Base-by-base conservation (phyloP, 2,797 vertebrate species). In the Adrianichthys oophorus region DNA sequence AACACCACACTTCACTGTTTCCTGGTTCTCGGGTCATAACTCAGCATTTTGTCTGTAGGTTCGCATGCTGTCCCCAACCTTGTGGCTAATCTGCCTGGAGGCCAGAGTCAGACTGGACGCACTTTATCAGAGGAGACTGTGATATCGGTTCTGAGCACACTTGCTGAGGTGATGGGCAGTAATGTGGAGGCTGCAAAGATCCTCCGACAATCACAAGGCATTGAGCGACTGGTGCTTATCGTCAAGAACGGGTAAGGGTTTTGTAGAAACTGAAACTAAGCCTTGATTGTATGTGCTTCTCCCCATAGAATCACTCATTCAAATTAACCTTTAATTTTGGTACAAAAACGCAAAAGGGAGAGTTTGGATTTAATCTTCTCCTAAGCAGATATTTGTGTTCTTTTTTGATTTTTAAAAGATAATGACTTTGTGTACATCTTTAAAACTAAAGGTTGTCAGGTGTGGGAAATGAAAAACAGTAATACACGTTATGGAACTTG, bases 191-290 rank as follows among this genome's bases (percentile, higher is more conserved):
- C 96, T 0, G 96, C 96, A 59, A 98, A 98, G 85, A 93, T 92
- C 46, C 92, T 99, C 52, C 89, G 96, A 52, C 91, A 93, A 75
- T 94, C 94, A 0, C 95, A 98, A 77, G 97, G 97, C 54, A 96
- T 99, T 0, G 97, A 99, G 86, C 95, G 96, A 58, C 87, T 99
- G 74, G 96, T 98, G 78, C 91, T 98, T 15, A 97, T 99, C 74
- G 98, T 95, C 85, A 98, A 98, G 66, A 94, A 97, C 19, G 93
- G 95, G 97, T 98, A 55, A 32, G 84, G 51, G 52, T 42, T 19
- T 19, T 18, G n/a, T 26, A 3, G 10, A 12, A 37, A 10, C 32
- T 37, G 32, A 37, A 37, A 37, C 32, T 12, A 12, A 26, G 26
- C 7, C 26, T 26, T 7, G 5, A 26, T 26, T 26, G 26, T 26